Percentiles rank a stretch among this genome's conserved stretches.
phyloP scores from a whole-genome alignment of 2,113 vertebrate species.

The Urocitellus parryii region DNA sequence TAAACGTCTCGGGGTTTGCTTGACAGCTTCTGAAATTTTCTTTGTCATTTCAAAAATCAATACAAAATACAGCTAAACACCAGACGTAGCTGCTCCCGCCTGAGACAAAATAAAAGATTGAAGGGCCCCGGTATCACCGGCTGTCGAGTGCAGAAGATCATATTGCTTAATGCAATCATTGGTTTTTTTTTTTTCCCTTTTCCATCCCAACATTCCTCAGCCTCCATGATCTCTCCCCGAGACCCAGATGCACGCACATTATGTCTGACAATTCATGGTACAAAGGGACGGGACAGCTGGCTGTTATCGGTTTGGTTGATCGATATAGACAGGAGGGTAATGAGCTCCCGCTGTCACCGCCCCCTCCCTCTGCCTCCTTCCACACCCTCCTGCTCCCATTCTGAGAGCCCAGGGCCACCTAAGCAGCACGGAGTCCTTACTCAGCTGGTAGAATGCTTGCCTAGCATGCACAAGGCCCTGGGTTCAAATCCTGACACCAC shows the following conservation, averaged over 20 bases:
- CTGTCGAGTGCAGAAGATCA: constrained; percentile 72
- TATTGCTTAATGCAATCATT: constrained; percentile 65
- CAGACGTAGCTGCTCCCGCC: constrained; percentile 72
- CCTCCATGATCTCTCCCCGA: constrained; percentile 9
- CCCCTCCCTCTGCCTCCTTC: not conserved
- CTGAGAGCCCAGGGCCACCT: not conserved
- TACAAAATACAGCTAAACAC: constrained; percentile 79
- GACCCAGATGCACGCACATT: constrained; percentile 71
- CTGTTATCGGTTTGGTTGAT: not conserved
- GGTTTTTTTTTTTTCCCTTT: not conserved
- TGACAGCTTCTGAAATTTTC: constrained; percentile 77
- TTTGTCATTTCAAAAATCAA: constrained; percentile 81
- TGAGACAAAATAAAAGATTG: constrained; percentile 75
- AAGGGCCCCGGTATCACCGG: constrained; percentile 66
- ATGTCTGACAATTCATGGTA: constrained; percentile 40
- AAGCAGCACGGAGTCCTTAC: too few species aligned
- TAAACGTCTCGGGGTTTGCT: constrained; percentile 47
- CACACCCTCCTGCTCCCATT: not conserved
- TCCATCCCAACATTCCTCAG: constrained; percentile 59
- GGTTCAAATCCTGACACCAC: not conserved
- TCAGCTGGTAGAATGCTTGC: too few species aligned
- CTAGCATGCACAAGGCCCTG: not conserved
- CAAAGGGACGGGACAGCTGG: constrained; percentile 48
- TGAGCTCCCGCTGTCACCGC: not conserved
- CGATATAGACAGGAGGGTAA: not conserved